phyloP scores from a whole-genome alignment of 2,888 invertebrate genomes.

The Sinhomidia bicolor region DNA sequence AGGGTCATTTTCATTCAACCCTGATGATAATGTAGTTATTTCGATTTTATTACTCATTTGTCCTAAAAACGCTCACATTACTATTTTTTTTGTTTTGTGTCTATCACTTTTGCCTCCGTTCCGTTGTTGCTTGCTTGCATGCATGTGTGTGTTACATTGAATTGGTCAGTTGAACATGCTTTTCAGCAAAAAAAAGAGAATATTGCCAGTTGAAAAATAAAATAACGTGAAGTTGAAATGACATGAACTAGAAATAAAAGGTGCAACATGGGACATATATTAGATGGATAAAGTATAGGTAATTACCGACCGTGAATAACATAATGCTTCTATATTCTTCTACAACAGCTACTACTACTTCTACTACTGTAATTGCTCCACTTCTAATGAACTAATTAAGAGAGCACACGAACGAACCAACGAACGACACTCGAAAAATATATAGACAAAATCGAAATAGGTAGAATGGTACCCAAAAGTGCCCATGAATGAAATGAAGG shows the following conservation, averaged over 20 bases:
- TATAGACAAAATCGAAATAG: no score
- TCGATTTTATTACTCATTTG: constrained; percentile 48
- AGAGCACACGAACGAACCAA: constrained; percentile 36
- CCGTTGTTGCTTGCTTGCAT: no score
- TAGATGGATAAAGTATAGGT: neutral
- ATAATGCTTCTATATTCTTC: no score
- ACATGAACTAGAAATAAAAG: neutral
- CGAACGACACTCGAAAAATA: constrained; percentile 40
- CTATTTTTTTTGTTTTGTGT: no score
- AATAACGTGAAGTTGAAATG: no score
- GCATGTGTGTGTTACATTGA: no score
- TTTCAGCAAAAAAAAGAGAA: neutral
- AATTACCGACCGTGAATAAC: constrained; percentile 43
- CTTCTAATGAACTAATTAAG: constrained; percentile 72
- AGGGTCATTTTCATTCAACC: constrained; percentile 29
- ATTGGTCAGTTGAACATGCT: constrained; percentile 6
- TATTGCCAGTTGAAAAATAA: neutral
- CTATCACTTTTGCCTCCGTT: neutral
- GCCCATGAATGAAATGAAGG: constrained; percentile 21
- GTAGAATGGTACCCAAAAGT: neutral
- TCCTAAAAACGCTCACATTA: constrained; percentile 32
- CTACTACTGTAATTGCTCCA: constrained; percentile 60
- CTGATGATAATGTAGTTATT: constrained; percentile 19
- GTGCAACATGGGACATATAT: neutral
- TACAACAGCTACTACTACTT: no score